Evolutionary conservation across 92 coral and sea anemone genomes (phyloP).

Genomic region (Epizoanthus illoricatus): DNA sequence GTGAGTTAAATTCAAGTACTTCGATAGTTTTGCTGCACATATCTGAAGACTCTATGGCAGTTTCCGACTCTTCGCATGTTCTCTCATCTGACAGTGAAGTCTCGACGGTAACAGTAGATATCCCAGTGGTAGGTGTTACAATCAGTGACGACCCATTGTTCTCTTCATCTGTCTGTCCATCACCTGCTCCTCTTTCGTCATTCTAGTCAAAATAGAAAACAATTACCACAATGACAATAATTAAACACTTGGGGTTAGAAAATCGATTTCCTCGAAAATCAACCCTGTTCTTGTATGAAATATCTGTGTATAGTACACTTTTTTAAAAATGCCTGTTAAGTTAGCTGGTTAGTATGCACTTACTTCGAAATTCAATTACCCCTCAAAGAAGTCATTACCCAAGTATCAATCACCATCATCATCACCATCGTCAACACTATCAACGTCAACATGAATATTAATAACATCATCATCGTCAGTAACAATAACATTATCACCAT

Average conservation of each 20-base stretch:
- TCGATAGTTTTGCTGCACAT: background rate
- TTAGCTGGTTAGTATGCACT: no score
- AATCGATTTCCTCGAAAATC: background rate
- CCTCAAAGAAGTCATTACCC: background rate
- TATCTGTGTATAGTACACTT: no score
- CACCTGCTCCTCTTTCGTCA: constrained; percentile 32
- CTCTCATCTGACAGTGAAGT: background rate
- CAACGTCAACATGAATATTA: background rate
- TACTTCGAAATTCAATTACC: background rate
- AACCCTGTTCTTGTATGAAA: no score
- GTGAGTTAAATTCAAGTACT: background rate
- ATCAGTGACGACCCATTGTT: background rate
- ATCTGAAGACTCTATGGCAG: background rate
- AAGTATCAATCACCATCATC: background rate
- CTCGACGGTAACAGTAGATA: background rate
- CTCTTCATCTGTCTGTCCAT: constrained; percentile 37
- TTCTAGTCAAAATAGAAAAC: background rate
- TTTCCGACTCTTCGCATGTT: background rate
- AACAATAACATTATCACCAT: background rate
- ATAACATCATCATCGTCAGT: background rate
- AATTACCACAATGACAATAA: background rate
- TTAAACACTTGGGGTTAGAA: no score
- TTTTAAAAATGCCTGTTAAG: background rate
- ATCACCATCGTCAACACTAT: background rate
- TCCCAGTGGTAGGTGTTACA: background rate